Evolutionary conservation across 2,113 vertebrate species (phyloP), one percentile per base, ranked within the genome.

Genomic region (Oryzias curvinotus): DNA sequence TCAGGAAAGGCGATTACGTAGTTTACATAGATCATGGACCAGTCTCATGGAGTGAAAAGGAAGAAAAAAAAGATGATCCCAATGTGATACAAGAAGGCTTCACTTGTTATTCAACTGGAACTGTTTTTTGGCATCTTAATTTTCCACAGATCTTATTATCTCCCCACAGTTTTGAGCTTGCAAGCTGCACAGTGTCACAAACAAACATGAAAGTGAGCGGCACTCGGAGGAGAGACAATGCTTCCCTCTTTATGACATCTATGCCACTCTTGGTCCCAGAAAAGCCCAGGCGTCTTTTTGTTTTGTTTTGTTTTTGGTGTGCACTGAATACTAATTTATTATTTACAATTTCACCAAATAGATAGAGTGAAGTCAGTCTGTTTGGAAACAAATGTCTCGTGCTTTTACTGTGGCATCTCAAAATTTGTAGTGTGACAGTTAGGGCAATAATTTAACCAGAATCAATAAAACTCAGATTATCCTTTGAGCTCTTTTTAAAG

Each of bases 1-100:
- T n/a, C 19, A 52, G 52, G 47, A 71, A 73, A 51, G 53, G 16
- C 26, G 18, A 53, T 57, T 26, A 50, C 41, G 21, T 12, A 43
- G 61, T 65, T 46, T 59, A 36, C 45, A 42, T 65, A 7, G 46
- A 26, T 26, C 47, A 47, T 12, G 4, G 12, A 44, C 25, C 53
- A 63, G 67, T 23, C 21, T 30, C 43, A 6, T 55, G 23, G 44
- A 5, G 3, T 28, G 21, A 43, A 44, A 30, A 14, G 18, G 63
- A 26, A 47, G 13, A 25, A 50, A 50, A 41, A 45, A 49, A n/a
- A 44, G 15, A 25, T 36, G 48, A 14, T 8, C 52, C 48, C 30
- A 48, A 44, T 14, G 44, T 16, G 30, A 5, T 42, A 30, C 0
- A 36, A 53, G 54, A 43, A 1, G 19, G 4, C 57, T 50, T 44